Conservation (phyloP, 2,888 invertebrate species). For the Zaprionus lineosus region DNA sequence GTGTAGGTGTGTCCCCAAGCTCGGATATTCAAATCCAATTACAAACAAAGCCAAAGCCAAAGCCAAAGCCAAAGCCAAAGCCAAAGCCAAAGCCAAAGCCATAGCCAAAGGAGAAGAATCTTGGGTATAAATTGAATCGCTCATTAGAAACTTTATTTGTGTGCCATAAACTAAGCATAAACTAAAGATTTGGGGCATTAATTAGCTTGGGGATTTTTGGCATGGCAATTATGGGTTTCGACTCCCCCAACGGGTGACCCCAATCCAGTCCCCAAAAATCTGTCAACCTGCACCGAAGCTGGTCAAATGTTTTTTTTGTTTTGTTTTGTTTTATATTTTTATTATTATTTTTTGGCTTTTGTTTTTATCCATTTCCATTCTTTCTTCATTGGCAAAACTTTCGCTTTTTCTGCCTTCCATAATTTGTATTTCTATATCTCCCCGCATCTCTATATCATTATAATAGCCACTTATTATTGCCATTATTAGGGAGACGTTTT, state of each 20-base stretch:
- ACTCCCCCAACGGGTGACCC: conserved; percentile 63
- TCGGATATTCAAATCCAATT: conserved; percentile 39
- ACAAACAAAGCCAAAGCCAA: too few species aligned
- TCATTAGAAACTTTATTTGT: conserved; percentile 39
- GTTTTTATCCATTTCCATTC: conserved; percentile 38
- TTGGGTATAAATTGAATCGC: conserved; percentile 12
- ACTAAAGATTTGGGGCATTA: conserved; percentile 29
- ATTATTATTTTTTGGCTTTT: not conserved
- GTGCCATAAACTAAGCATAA: conserved; percentile 9
- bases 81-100: too few species aligned
- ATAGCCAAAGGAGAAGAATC: conserved; percentile 31
- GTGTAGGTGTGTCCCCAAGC: too few species aligned
- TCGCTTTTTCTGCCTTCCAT: conserved; percentile 55
- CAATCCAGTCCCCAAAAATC: conserved; percentile 33
- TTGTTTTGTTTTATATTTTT: not conserved
- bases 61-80: too few species aligned
- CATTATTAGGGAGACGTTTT: conserved; percentile 41
- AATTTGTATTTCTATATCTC: conserved; percentile 41
- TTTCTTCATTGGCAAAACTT: conserved; percentile 51
- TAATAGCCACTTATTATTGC: conserved; percentile 43
- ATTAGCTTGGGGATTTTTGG: conserved; percentile 24
- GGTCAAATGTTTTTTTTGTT: not conserved
- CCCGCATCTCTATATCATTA: conserved; percentile 31
- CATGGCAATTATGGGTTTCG: conserved; percentile 21
- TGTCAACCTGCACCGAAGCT: conserved; percentile 39